Base-by-base conservation (phyloP, 1,140 invertebrate genomes). In the Aleiodes sp. region DNA sequence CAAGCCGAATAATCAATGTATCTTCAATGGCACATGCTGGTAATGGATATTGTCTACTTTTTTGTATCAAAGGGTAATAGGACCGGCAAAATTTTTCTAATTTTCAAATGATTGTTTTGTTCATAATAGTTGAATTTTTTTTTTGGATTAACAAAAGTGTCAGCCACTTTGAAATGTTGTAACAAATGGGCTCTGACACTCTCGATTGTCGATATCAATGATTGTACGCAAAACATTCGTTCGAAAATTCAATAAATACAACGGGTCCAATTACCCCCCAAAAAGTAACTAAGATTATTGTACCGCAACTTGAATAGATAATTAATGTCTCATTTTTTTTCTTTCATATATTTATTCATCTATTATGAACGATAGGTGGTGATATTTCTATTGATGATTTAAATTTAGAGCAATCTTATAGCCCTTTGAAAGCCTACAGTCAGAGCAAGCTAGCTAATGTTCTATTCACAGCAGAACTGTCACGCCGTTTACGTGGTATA, bases 361-460 rank as follows among this genome's bases (percentile, higher is more conserved):
- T n/a, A n/a, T n/a, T n/a, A n/a, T 39, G 16, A 60, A 10, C 75
- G 78, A 75, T 80, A 85, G 89, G 75, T 39, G 92, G 91, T 2
- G 73, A 72, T 29, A 92, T 94, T 21, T 86, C 94, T 73, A 92
- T 92, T 60, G 86, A 90, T 12, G 92, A 94, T 82, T 73, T 94
- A 39, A 92, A 92, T 79, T 89, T 84, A 37, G 88, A 92, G 61
- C 89, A 88, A 59, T 78, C 79, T 0, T 94, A 93, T 71, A 88
- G 87, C 64, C 81, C 91, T 2, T 68, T 87, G 2, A 78, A 75
- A 12, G 89, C 88, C 4, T 95, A 94, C 79, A 75, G 80, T 8
- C 91, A 92, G 76, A 94, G 92, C 78, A 94, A 95, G 87, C 74
- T 94, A 67, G 92, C 92, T 4, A 93, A 94, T 74, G 80, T 94